phyloP scores from a whole-genome alignment of 2,797 vertebrate species.

The Sebastes steindachneri region DNA sequence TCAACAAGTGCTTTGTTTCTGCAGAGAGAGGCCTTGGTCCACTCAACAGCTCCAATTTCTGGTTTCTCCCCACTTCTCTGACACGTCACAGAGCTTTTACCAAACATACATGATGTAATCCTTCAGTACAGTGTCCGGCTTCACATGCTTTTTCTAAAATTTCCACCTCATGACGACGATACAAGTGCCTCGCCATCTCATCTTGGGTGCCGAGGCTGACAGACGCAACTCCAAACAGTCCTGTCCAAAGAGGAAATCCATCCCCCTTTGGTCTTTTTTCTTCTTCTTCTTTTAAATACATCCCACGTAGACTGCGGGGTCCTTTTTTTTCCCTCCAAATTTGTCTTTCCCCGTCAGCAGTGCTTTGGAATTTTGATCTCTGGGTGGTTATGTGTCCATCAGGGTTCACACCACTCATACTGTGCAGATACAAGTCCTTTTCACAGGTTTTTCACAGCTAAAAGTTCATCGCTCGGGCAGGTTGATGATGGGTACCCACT shows the following conservation, averaged over 20 bases:
- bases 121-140: constrained; percentile 63
- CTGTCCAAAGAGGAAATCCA: constrained; percentile 77
- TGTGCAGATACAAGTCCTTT: constrained; percentile 61
- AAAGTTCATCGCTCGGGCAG: constrained; percentile 93
- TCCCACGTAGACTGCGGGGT: constrained; percentile 53
- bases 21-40: constrained; percentile 67
- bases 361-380: constrained; percentile 73
- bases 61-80: constrained; percentile 48
- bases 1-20: constrained; percentile 76
- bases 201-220: constrained; percentile 56
- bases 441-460: constrained; percentile 45
- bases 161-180: constrained; percentile 45
- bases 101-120: constrained; percentile 67
- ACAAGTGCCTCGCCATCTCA: constrained; percentile 69
- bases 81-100: constrained; percentile 58
- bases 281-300: constrained; percentile 42
- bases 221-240: constrained; percentile 66
- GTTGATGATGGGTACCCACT: constrained; percentile 97
- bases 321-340: constrained; percentile 34
- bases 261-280: constrained; percentile 39
- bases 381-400: constrained; percentile 80
- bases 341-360: constrained; percentile 65
- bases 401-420: constrained; percentile 79
- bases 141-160: constrained; percentile 42
- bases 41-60: constrained; percentile 55